Base-by-base conservation (phyloP, 2,888 invertebrate species). In the Sicus ferrugineus region DNA sequence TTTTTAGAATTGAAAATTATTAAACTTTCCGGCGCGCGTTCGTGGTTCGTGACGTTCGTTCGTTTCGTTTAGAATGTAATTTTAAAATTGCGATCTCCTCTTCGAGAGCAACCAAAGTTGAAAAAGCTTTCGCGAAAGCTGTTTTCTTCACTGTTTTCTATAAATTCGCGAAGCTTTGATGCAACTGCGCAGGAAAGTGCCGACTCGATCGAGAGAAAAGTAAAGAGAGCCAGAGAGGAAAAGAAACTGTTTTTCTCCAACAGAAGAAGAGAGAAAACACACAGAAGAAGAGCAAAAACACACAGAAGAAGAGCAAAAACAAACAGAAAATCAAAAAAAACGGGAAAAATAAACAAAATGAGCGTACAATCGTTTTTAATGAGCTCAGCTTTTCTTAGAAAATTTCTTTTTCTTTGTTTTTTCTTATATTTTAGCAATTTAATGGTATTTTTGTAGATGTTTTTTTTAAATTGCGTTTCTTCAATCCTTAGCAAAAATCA, bases 11-110 rank as follows among this genome's bases (percentile, higher is more conserved):
- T 42, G 16, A 42, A 26, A 63, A 23, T 28, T n/a, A 30, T 46
- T 42, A 46, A 23, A 62, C 42, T 68, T 61, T 72, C 58, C 54
- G 63, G 66, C 50, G 54, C 46, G 54, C 54, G 67, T 67, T 68
- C 71, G 54, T 73, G 68, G 76, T 77, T 76, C 75, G n/a, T n/a
- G 75, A 74, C 80, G 81, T 76, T 78, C 81, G 80, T 82, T 82
- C 80, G 79, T 79, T 82, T 82, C 82, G 82, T 82, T 82, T 77
- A 74, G 76, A 76, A 72, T 74, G 62, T 67, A 34, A 67, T 73
- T 9, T 42, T 42, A 16, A n/a, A 42, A 42, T 2, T 34, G 9
- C 7, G 34, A 34, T 14, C 7, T 7, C 7, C 9, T 34, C 14
- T 34, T 34, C 34, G 34, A 42, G 16, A 16, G 9, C 28, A 54